Conservation (phyloP, 2,113 vertebrate genomes). For the Ageneiosus marmoratus region DNA sequence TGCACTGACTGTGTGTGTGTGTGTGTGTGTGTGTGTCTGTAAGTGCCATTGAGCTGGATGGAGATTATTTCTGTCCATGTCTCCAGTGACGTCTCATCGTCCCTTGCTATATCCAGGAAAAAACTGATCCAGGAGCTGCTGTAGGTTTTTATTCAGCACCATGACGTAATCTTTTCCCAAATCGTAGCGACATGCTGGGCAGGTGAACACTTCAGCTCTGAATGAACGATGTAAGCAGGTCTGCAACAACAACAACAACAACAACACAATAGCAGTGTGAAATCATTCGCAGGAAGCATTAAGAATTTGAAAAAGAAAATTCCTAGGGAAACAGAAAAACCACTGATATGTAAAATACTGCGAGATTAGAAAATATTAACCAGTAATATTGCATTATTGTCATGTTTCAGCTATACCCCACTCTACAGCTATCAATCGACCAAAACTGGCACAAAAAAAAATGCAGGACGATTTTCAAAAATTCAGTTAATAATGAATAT, state of each 20-base stretch:
- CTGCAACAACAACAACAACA: constrained; percentile 65
- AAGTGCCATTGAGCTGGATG: constrained; percentile 30
- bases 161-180: constrained; percentile 92
- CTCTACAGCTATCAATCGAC: background rate
- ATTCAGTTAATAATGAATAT: background rate
- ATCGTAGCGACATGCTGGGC: constrained; percentile 94
- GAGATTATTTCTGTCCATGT: constrained; percentile 27
- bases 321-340: background rate
- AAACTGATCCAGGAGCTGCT: constrained; percentile 95
- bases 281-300: background rate
- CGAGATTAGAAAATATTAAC: background rate
- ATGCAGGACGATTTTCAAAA: background rate
- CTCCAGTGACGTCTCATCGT: constrained; percentile 79
- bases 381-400: no score
- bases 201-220: constrained; percentile 92
- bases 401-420: background rate
- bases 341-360: background rate
- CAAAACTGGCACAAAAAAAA: background rate
- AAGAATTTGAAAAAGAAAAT: background rate
- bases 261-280: background rate
- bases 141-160: constrained; percentile 90
- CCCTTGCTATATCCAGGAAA: constrained; percentile 99
- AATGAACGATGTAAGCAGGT: constrained; percentile 96
- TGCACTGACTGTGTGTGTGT: constrained; percentile 43
- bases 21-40: constrained; percentile 44